Evolutionary conservation across 2,113 vertebrate species (phyloP).

Genomic region (Antennarius striatus): DNA sequence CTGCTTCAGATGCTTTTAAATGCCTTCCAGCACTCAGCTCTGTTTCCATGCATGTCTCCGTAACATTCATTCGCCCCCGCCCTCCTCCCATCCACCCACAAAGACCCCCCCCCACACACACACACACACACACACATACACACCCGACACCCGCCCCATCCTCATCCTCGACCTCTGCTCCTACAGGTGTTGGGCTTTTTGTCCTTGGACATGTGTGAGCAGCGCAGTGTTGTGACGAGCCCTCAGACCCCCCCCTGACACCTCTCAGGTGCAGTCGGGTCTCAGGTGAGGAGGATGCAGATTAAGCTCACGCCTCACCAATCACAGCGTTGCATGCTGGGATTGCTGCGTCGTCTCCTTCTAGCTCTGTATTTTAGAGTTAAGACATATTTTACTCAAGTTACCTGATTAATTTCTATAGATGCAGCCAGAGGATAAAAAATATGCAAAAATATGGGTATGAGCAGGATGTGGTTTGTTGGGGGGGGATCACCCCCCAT

Average conservation of each 20-base stretch:
- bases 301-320: slow-evolving; percentile 43
- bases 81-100: slow-evolving; percentile 59
- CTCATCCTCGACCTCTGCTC: slow-evolving; percentile 81
- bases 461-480: too few relatives aligned
- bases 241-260: slow-evolving; percentile 73
- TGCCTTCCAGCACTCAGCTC: slow-evolving; percentile 68
- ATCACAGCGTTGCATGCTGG: slow-evolving; percentile 23
- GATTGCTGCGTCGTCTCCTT: background rate
- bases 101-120: slow-evolving; percentile 6
- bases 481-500: too few relatives aligned
- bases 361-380: background rate
- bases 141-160: slow-evolving; percentile 19
- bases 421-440: too few relatives aligned
- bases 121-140: too few relatives aligned
- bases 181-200: slow-evolving; percentile 91
- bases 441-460: too few relatives aligned
- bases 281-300: slow-evolving; percentile 49
- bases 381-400: too few relatives aligned
- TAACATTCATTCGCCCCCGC: slow-evolving; percentile 32
- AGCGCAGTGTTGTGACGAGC: slow-evolving; percentile 79
- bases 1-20: slow-evolving; percentile 50
- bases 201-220: slow-evolving; percentile 83
- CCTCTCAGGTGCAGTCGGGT: slow-evolving; percentile 62
- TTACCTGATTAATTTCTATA: too few relatives aligned
- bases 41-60: slow-evolving; percentile 60